Base-by-base conservation (phyloP, 1,140 invertebrate genomes). In the Drosophila obscura region DNA sequence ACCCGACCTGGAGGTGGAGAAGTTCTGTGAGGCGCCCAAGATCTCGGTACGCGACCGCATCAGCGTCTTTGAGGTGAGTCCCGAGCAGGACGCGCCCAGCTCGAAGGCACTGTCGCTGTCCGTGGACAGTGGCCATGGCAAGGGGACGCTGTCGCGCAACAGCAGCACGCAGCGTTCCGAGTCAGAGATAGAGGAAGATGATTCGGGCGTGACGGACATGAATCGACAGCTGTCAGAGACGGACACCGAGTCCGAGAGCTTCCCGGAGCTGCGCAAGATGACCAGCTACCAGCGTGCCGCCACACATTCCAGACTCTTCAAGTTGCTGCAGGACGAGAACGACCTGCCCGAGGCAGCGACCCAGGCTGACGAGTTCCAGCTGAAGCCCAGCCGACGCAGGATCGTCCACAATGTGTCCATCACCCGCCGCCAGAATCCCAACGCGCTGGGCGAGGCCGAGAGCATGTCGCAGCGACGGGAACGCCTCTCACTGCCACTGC, bases 181-280 rank as follows among this genome's bases (percentile, higher is more conserved):
- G 39, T 93, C 94, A 1, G 93, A 94, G 67, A 94, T 93, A 39
- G 94, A 95, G 50, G 95, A 96, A 73, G 94, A 95, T 48, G 95
- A 96, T 81, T 96, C 95, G 7, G 95, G 95, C 9, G 94, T 96
- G 0, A 95, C 94, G 2, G 95, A 96, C 79, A 93, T 95, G 82
- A 95, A 95, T 69, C 92, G 94, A 41, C 94, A 95, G 61, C 93
- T 95, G 62, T 95, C 95, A 0, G 95, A 95, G 75, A 94, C 93
- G 7, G 94, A 95, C 50, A 94, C 94, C 0, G 94, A 95, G 59
- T 93, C 94, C 2, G 95, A 95, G 41, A 93, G 93, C 56, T 92
- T 92, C 62, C 91, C 93, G 2, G 93, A 94, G 64, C 75, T 93
- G n/a, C 93, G 92, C 13, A 94, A 94, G 73, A 92, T 94, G 59